Conservation (phyloP, 2,113 vertebrate genomes). For the Lathamus discolor region DNA sequence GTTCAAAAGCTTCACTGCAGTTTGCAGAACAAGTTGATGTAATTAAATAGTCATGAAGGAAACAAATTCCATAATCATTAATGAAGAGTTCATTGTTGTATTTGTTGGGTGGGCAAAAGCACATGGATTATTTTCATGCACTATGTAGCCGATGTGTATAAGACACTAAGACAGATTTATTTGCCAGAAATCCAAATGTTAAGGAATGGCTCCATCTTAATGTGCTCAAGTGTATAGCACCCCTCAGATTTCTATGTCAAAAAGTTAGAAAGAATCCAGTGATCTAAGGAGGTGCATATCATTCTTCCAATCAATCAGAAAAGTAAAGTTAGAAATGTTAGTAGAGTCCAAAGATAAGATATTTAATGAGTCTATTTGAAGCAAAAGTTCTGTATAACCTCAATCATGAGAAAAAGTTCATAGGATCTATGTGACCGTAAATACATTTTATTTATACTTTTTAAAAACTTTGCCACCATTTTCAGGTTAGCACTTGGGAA, state of each 20-base stretch:
- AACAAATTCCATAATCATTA: neutral
- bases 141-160: neutral
- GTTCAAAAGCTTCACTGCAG: neutral
- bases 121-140: neutral
- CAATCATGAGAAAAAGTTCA: neutral
- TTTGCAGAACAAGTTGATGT: neutral
- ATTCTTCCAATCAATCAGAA: neutral
- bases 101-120: neutral
- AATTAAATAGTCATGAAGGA: neutral
- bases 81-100: neutral
- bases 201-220: slow-evolving; percentile 70
- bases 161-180: neutral
- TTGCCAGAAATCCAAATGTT: slow-evolving; percentile 47
- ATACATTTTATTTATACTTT: neutral
- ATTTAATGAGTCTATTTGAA: neutral
- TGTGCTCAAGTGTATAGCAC: slow-evolving; percentile 59
- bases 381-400: neutral
- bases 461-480: neutral
- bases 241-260: neutral
- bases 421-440: neutral
- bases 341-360: neutral
- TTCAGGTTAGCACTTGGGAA: neutral
- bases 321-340: neutral
- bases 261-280: neutral
- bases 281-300: neutral